These are phyloP conservation scores for Osmerus eperlanus DNA, from an alignment of 2,113 vertebrate species.

Conservation along the genomic window DNA sequence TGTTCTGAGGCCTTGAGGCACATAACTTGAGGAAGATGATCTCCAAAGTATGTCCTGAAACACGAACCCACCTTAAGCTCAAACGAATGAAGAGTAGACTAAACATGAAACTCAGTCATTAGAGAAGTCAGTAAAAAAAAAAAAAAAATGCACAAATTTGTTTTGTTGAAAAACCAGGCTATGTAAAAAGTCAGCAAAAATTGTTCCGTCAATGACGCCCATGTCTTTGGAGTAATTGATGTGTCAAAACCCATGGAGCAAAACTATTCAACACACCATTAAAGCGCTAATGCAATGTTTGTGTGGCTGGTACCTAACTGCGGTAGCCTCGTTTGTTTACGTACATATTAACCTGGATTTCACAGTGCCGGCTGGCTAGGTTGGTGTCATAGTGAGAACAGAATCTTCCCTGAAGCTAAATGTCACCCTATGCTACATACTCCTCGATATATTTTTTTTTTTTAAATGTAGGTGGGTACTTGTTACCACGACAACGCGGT, in stretches of 20 bases:
- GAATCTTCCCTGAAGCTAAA: slow-evolving; percentile 55
- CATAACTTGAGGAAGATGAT: slow-evolving; percentile 18
- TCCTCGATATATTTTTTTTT: no score
- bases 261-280: background rate
- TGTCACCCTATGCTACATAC: slow-evolving; percentile 65
- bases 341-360: background rate
- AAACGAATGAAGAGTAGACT: background rate
- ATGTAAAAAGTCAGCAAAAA: background rate
- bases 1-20: slow-evolving; percentile 12
- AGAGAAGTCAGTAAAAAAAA: background rate
- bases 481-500: slow-evolving; percentile 83
- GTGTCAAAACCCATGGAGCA: background rate
- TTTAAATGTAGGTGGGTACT: slow-evolving; percentile 69
- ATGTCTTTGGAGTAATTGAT: slow-evolving; percentile 1
- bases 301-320: background rate
- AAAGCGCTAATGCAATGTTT: slow-evolving; percentile 7
- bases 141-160: background rate
- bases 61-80: slow-evolving; percentile 13
- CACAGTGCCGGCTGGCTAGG: background rate
- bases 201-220: background rate
- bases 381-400: slow-evolving; percentile 4
- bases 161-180: background rate
- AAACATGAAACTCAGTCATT: no score
- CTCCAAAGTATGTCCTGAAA: slow-evolving; percentile 21
- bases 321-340: slow-evolving; percentile 17